Evolutionary conservation across 2,113 vertebrate species (phyloP).

Genomic region (Puffinus mauretanicus): DNA sequence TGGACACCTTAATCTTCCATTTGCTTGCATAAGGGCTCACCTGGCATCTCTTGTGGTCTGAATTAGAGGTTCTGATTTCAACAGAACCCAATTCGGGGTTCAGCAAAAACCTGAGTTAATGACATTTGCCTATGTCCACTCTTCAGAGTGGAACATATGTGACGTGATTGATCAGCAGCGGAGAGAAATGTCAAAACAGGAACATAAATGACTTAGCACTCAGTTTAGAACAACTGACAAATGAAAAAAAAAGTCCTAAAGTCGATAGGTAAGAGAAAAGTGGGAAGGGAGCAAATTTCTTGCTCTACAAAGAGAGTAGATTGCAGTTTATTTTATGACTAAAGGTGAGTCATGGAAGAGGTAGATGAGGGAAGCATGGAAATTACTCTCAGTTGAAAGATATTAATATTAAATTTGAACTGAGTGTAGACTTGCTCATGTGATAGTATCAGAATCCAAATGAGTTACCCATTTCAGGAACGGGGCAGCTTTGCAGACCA

Average conservation of each 20-base stretch:
- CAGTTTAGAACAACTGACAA: neutral
- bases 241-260: neutral
- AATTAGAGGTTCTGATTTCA: neutral
- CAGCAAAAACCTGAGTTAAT: neutral
- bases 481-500: neutral
- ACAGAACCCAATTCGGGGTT: neutral
- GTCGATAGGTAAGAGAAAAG: neutral
- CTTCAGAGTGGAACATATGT: neutral
- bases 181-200: neutral
- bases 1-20: neutral
- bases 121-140: neutral
- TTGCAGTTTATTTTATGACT: neutral
- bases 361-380: neutral
- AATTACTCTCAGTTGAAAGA: neutral
- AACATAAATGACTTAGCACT: neutral
- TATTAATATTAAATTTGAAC: neutral
- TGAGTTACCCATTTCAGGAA: neutral
- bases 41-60: neutral
- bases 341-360: neutral
- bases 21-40: neutral
- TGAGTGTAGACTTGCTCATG: neutral
- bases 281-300: neutral
- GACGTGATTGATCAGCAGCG: neutral
- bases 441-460: neutral
- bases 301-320: neutral